These are phyloP conservation scores for Gobio occitaniae DNA, from an alignment of 2,797 vertebrate species.

Conservation along the genomic window DNA sequence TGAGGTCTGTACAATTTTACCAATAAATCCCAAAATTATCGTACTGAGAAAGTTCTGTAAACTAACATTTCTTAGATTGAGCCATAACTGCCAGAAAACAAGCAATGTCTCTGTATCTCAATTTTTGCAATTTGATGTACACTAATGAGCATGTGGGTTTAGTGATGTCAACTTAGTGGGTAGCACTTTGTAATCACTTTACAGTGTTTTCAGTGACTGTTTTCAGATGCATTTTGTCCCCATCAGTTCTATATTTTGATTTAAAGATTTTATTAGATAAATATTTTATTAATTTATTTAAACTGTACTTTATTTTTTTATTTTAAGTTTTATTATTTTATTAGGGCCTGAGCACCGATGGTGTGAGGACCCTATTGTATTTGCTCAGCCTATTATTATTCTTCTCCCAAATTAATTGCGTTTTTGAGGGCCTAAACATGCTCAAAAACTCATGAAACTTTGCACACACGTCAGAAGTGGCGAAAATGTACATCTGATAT, in stretches of 20 bases:
- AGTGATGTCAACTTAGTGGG: not conserved
- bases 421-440: no score
- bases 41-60: not conserved
- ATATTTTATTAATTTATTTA: not conserved
- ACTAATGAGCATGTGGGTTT: not conserved
- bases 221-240: not conserved
- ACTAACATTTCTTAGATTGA: not conserved
- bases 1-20: not conserved
- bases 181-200: not conserved
- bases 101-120: not conserved
- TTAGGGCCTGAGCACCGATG: not conserved
- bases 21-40: not conserved
- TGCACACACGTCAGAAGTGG: no score
- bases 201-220: not conserved
- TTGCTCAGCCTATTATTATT: no score
- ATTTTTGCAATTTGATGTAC: not conserved
- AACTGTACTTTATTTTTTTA: not conserved
- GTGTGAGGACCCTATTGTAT: no score
- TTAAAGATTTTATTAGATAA: not conserved
- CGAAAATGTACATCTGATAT: no score
- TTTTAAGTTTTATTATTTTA: not conserved
- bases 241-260: not conserved
- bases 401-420: no score
- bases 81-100: no score
- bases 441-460: no score